These are phyloP conservation scores for Spodoptera picta DNA, from an alignment of 2,888 invertebrate species.

Conservation along the genomic window DNA sequence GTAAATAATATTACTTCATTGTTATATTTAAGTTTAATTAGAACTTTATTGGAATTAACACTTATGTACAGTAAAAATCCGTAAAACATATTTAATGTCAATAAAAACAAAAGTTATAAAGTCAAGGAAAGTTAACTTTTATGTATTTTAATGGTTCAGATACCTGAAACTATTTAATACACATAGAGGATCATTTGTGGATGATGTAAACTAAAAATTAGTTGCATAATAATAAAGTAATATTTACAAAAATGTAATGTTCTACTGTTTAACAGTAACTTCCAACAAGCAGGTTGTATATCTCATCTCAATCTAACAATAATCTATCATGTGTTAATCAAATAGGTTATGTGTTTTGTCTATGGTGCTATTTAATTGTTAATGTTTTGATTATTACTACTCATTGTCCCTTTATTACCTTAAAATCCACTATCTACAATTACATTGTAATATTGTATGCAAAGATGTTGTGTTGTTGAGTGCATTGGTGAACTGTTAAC, in stretches of 20 bases:
- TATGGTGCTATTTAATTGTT: conserved; percentile 44
- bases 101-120: no score
- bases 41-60: no score
- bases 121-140: no score
- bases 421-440: conserved; percentile 8
- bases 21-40: no score
- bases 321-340: conserved; percentile 42
- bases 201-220: no score
- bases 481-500: conserved; percentile 46
- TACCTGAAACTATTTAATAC: no score
- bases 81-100: no score
- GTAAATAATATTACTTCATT: no score
- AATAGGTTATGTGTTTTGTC: conserved; percentile 55
- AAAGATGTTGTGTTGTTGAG: conserved; percentile 28
- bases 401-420: conserved; percentile 8
- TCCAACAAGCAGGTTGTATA: conserved; percentile 23
- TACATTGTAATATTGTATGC: conserved; percentile 5
- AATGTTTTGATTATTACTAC: conserved; percentile 17
- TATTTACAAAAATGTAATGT: background rate
- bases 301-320: conserved; percentile 29
- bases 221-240: no score
- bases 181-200: no score
- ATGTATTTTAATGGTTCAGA: no score
- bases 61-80: no score
- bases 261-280: conserved; percentile 7